These are phyloP conservation scores for Drosophila lutescens DNA, from an alignment of 2,888 invertebrate species.

Conservation along the genomic window DNA sequence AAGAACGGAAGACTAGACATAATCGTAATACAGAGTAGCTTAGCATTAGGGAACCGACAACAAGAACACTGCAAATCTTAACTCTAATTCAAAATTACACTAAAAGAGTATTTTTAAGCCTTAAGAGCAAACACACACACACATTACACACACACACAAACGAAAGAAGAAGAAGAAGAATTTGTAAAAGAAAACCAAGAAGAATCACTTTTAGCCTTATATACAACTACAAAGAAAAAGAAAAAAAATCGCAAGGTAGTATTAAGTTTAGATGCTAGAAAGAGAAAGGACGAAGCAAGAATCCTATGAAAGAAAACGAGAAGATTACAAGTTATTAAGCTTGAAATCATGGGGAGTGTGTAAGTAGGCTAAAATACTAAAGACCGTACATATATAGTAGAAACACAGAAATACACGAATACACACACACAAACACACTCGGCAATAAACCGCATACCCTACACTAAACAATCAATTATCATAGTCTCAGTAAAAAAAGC, in stretches of 20 bases:
- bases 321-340: conserved; percentile 5
- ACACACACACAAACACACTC: not conserved
- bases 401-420: not conserved
- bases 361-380: conserved; percentile 28
- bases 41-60: conserved; percentile 26
- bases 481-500: not conserved
- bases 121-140: conserved; percentile 21
- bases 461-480: not conserved
- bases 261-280: conserved; percentile 39
- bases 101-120: conserved; percentile 53
- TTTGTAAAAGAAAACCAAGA: conserved; percentile 25
- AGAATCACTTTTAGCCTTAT: conserved; percentile 71
- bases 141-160: conserved; percentile 1
- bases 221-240: conserved; percentile 48
- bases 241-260: conserved; percentile 31
- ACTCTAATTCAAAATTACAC: conserved; percentile 33
- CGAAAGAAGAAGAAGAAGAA: conserved; percentile 6
- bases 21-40: conserved; percentile 48
- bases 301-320: conserved; percentile 2
- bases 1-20: conserved; percentile 70
- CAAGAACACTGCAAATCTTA: conserved; percentile 19
- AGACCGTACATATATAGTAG: conserved; percentile 2
- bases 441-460: not conserved
- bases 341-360: conserved; percentile 22
- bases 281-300: conserved; percentile 16